Evolutionary conservation across 92 coral and sea anemone genomes (phyloP), one percentile per base, ranked within the genome.

Genomic region (Epizoanthus scotinus): DNA sequence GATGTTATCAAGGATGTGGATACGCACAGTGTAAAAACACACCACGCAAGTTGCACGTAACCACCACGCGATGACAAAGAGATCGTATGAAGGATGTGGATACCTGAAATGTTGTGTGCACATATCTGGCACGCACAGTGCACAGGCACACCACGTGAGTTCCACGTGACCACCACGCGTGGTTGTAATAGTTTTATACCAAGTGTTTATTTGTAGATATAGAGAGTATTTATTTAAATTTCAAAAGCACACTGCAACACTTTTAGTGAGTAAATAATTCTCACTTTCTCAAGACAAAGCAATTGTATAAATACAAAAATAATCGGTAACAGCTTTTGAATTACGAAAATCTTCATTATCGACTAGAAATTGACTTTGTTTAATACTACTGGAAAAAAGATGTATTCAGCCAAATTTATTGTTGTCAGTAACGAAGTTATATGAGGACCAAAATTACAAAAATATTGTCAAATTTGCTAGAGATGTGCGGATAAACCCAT

Each of bases 141-240:
- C 70, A 64, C 63, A 54, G 21, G 81, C 68, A 75, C 81, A 67
- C 57, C 80, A 38, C 63, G 40, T 67, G 29, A 75, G 67, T 60
- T 58, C 63, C 81, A 75, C 81, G 54, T 75, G 81, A 38, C 40
- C 9, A 73, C 81, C 26, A 59, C 58, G 67, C 7, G 81, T 75
- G 67, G 68, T 58, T 47, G 53, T 38, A 60, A 75, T 75, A 75
- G 81, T 75, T 75, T 75, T 75, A 75, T 75, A 75, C 20, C 81
- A 57, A 57, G 44, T 52, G 55, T 75, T 75, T 75, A 75, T 75
- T 75, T 75, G 81, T 75, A 75, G 81, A 75, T 75, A 75, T 75
- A 75, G 34, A 75, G 81, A 75, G 67, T 75, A 75, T 75, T 75
- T 75, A 75, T 75, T 75, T 75, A 75, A 75, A 40, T 75, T 75